A percentile compares a stretch with the other conserved stretches of the same genome.
Conservation (phyloP, 2,888 invertebrate species). For the Scelioninae gen. 2 region DNA sequence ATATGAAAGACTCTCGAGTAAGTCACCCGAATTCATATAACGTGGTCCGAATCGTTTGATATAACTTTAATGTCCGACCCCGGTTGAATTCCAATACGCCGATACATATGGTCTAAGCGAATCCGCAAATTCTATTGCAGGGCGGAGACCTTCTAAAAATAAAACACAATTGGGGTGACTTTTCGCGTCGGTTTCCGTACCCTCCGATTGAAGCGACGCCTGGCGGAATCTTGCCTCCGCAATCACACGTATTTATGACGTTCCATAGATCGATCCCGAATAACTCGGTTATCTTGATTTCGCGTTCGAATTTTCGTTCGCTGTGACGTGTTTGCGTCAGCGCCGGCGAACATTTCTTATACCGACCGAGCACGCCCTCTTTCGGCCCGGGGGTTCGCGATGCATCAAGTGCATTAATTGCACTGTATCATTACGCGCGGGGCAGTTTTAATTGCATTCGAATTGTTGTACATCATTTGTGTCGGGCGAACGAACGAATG, state of each 20-base stretch:
- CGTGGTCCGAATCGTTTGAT: slow-evolving; percentile 59
- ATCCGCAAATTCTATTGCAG: slow-evolving; percentile 62
- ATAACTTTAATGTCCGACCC: slow-evolving; percentile 61
- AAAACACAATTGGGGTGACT: slow-evolving; percentile 69
- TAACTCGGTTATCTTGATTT: slow-evolving; percentile 14
- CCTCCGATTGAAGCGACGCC: slow-evolving; percentile 46
- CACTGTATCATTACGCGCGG: too few species aligned
- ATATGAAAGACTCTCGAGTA: slow-evolving; percentile 44
- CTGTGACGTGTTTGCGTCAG: too few species aligned
- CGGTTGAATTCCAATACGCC: slow-evolving; percentile 65
- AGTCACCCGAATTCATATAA: slow-evolving; percentile 57
- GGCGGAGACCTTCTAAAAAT: slow-evolving; percentile 65
- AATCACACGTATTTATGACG: slow-evolving; percentile 41
- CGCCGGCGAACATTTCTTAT: too few species aligned
- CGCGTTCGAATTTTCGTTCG: slow-evolving; percentile 33
- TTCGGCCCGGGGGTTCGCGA: too few species aligned
- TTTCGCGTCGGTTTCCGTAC: slow-evolving; percentile 61
- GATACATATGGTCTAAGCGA: slow-evolving; percentile 64
- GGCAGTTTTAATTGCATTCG: too few species aligned
- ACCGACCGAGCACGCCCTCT: too few species aligned
- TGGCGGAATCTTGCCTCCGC: too few species aligned
- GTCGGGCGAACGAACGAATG: too few species aligned
- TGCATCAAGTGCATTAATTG: too few species aligned
- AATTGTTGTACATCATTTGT: too few species aligned
- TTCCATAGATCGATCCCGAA: slow-evolving; percentile 48